These are phyloP conservation scores for Gadopsis marmoratus DNA, from an alignment of 2,797 vertebrate species.

Conservation along the genomic window DNA sequence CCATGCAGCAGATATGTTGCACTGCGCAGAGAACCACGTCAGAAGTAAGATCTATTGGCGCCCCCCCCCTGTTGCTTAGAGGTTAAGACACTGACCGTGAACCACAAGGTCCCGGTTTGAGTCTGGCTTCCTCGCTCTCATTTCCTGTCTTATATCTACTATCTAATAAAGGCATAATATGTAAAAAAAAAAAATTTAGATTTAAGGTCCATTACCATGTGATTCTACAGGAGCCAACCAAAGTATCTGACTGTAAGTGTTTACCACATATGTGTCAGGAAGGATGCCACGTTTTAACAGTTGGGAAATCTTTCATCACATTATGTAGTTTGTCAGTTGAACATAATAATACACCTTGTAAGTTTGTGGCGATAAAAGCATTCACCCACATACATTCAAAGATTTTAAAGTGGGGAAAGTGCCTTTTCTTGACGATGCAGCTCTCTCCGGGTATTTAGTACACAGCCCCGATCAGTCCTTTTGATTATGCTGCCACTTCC, in stretches of 20 bases:
- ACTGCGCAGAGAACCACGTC: slow-evolving; percentile 85
- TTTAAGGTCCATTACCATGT: neutral
- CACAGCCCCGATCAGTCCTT: neutral
- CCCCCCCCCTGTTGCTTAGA: fast-evolving
- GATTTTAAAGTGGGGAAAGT: neutral
- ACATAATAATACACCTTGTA: neutral
- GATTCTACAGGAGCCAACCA: neutral
- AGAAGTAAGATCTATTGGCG: slow-evolving; percentile 74
- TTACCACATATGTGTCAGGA: neutral
- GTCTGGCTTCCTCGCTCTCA: neutral
- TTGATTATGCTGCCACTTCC: neutral
- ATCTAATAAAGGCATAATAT: neutral
- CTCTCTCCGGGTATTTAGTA: neutral
- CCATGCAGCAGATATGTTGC: slow-evolving; percentile 84
- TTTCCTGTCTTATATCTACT: neutral
- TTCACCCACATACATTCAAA: neutral
- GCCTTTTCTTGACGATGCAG: neutral
- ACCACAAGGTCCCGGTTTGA: neutral
- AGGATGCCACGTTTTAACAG: neutral
- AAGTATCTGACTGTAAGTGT: neutral
- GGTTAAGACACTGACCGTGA: neutral
- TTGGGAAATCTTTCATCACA: neutral
- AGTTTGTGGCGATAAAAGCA: neutral
- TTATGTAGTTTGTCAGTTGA: neutral
- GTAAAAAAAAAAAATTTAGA: neutral